phyloP scores from a whole-genome alignment of 2,113 vertebrate genomes.

The Ptyas mucosa region DNA sequence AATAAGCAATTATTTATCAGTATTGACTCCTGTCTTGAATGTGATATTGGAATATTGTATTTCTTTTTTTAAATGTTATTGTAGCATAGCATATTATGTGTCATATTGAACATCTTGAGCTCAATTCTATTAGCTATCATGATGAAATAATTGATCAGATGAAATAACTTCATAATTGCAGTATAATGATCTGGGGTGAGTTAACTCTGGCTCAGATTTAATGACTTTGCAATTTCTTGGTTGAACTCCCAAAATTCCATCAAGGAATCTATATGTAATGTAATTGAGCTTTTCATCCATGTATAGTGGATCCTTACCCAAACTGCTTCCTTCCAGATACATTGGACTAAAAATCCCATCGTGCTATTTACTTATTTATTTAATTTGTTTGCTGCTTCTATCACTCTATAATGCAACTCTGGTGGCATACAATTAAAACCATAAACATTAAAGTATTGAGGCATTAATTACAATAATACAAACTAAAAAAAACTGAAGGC shows the following conservation, averaged over 20 bases:
- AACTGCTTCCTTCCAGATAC: background rate
- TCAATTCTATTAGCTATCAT: background rate
- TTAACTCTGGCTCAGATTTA: background rate
- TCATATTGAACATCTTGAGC: background rate
- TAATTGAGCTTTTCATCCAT: background rate
- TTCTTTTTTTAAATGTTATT: background rate
- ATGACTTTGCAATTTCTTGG: background rate
- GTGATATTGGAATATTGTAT: background rate
- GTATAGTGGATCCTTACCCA: background rate
- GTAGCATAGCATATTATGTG: background rate
- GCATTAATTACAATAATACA: background rate
- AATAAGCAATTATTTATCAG: conserved; percentile 21
- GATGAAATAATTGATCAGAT: background rate
- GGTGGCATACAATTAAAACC: background rate
- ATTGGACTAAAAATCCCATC: background rate
- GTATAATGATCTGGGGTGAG: background rate
- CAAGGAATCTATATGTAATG: background rate
- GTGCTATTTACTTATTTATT: background rate
- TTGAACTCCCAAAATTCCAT: background rate
- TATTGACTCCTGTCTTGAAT: background rate
- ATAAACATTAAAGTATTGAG: background rate
- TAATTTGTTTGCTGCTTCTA: background rate
- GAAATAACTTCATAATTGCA: background rate
- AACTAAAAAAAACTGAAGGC: background rate
- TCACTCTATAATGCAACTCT: background rate